Evolutionary conservation across 2,797 vertebrate species (phyloP).

Genomic region (Pagetopsis macropterus): DNA sequence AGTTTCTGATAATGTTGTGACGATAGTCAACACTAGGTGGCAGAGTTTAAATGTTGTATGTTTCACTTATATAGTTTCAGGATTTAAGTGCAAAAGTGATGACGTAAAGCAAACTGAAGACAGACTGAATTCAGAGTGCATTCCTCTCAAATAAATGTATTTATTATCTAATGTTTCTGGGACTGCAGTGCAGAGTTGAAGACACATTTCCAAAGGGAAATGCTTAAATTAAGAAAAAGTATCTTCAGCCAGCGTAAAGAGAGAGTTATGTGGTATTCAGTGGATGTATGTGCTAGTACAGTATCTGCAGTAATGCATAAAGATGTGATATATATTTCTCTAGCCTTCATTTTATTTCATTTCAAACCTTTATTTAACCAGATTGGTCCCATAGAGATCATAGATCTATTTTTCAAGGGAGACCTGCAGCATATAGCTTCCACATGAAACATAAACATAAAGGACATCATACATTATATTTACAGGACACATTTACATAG

Average conservation of each 20-base stretch:
- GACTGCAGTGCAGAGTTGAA: not conserved
- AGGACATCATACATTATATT: too few relatives aligned
- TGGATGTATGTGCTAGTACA: not conserved
- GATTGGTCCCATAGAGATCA: too few relatives aligned
- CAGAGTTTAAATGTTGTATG: conserved; percentile 28
- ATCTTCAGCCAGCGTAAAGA: too few relatives aligned
- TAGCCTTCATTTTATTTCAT: too few relatives aligned
- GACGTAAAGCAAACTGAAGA: conserved; percentile 29
- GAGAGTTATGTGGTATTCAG: not conserved
- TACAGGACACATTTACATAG: too few relatives aligned
- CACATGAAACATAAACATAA: too few relatives aligned
- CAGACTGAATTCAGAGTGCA: not conserved
- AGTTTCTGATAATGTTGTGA: not conserved
- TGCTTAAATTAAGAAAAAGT: too few relatives aligned
- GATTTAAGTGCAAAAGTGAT: conserved; percentile 17
- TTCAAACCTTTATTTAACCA: too few relatives aligned
- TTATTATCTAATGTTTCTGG: not conserved
- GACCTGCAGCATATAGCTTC: too few relatives aligned
- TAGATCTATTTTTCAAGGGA: too few relatives aligned
- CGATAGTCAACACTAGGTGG: conserved; percentile 63
- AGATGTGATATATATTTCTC: not conserved
- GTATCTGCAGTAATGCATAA: not conserved
- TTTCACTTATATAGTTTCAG: conserved; percentile 24
- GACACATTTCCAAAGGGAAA: not conserved
- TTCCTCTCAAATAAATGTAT: not conserved